Base-by-base conservation (phyloP, 2,797 vertebrate species). In the Garrulus glandarius region DNA sequence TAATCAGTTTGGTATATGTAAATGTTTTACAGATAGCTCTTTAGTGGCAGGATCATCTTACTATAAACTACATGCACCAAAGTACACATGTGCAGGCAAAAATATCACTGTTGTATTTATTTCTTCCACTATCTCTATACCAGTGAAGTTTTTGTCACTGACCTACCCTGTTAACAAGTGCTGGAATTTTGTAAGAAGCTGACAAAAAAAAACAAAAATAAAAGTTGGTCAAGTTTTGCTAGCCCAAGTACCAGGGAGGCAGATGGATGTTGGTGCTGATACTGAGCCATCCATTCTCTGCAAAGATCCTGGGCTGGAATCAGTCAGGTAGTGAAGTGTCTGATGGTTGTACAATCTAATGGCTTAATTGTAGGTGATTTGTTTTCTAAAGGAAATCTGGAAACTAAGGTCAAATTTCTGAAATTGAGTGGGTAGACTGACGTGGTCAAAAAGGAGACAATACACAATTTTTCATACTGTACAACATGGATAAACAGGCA, bases 1-100 rank as follows among this genome's bases (percentile, higher is more conserved):
- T 94, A 95, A 97, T 97, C 72, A 52, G 50, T 92, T 92, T 83
- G 57, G 92, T 94, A 59, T 76, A 88, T 79, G 85, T 86, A 97
- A 96, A 94, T 92, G 36, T 49, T 95, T 88, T 68, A 70, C 74
- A 84, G 88, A 87, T 34, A 27, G 46, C 53, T 93, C 7, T 71
- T 87, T 34, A 65, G 37, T 43, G 57, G 36, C 61, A 95, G 63
- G 68, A 93, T 67, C 52, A 87, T 94, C 71, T 60, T 75, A 41
- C 87, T 75, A 83, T 71, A 75, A 86, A 5, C 34, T 60, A 50
- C 15, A 16, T 63, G 14, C 2, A 7, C 57, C 3, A 53, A 81
- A 83, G 61, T 23, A 57, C 37, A 70, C 6, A 12, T 16, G 12
- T 56, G 41, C 6, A 52, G 1, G 2, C 36, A 70, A 34, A 72